Evolutionary conservation across 2,113 vertebrate species (phyloP).

Genomic region (Pollimyrus isidori): DNA sequence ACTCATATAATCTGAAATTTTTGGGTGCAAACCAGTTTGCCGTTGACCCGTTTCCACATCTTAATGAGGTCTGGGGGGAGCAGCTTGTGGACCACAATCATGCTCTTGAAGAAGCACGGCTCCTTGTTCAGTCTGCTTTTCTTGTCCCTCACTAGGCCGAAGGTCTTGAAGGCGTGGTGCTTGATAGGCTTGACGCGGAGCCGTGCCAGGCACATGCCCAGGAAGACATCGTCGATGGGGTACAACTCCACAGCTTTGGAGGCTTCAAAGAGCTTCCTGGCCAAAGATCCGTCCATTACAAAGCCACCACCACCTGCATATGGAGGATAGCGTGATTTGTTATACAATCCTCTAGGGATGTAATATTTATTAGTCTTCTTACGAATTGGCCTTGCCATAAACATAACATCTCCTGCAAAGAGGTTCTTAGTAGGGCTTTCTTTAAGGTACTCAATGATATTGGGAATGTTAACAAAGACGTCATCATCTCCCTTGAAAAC

Average conservation of each 20-base stretch:
- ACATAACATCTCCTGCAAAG: conserved; percentile 81
- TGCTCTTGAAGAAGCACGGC: conserved; percentile 83
- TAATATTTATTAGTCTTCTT: conserved; percentile 91
- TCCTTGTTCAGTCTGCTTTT: conserved; percentile 86
- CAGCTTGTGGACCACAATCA: conserved; percentile 96
- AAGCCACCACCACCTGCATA: conserved; percentile 92
- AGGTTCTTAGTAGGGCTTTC: conserved; percentile 58
- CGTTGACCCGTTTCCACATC: conserved; percentile 89
- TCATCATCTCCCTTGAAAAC: conserved; percentile 93
- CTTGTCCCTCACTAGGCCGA: conserved; percentile 84
- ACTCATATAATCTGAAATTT: conserved; percentile 72
- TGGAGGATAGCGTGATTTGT: conserved; percentile 77
- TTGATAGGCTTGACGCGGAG: conserved; percentile 72
- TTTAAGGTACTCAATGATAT: conserved; percentile 83
- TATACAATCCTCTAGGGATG: conserved; percentile 73
- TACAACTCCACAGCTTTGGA: conserved; percentile 78
- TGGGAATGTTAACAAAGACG: conserved; percentile 79
- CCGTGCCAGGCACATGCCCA: conserved; percentile 90
- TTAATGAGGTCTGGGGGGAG: conserved; percentile 72
- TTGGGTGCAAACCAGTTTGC: conserved; percentile 78
- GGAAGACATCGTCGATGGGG: conserved; percentile 89
- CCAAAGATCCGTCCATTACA: conserved; percentile 74
- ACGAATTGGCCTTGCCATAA: conserved; percentile 79
- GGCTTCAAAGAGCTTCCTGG: conserved; percentile 65
- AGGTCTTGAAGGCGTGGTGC: conserved; percentile 90